phyloP scores from a whole-genome alignment of 2,113 vertebrate species.

The Stictonetta naevosa region DNA sequence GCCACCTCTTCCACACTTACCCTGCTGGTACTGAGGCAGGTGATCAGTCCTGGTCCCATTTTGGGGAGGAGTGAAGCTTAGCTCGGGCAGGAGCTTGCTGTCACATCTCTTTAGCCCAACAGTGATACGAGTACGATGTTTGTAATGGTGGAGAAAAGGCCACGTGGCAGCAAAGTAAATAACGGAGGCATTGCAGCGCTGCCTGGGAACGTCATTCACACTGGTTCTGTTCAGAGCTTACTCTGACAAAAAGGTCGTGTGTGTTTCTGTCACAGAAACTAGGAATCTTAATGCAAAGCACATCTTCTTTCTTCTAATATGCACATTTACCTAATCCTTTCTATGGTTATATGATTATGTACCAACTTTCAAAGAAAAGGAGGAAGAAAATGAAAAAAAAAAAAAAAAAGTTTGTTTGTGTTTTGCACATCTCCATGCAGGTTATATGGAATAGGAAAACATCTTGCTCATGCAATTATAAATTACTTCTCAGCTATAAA shows the following conservation, averaged over 20 bases:
- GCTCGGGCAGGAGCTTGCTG: too few relatives aligned
- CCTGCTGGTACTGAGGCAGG: too few relatives aligned
- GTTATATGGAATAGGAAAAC: background rate
- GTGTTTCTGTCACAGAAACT: background rate
- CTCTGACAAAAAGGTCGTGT: background rate
- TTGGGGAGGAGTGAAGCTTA: too few relatives aligned
- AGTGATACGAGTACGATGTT: background rate
- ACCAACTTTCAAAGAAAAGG: background rate
- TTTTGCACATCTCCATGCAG: background rate
- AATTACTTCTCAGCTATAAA: background rate
- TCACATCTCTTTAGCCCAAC: background rate
- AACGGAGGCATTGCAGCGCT: background rate
- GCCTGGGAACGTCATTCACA: background rate
- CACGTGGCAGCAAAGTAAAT: background rate
- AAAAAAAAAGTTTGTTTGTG: background rate
- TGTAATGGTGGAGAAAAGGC: background rate
- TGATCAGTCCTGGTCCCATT: too few relatives aligned
- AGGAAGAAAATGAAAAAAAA: background rate
- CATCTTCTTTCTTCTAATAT: background rate
- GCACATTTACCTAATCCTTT: background rate
- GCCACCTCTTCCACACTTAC: too few relatives aligned
- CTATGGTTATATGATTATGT: background rate
- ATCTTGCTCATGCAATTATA: background rate
- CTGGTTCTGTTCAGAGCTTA: background rate
- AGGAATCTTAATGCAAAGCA: background rate